Base-by-base conservation (phyloP, 92 coral and sea anemone genomes). In the Epizoanthus ramosus region DNA sequence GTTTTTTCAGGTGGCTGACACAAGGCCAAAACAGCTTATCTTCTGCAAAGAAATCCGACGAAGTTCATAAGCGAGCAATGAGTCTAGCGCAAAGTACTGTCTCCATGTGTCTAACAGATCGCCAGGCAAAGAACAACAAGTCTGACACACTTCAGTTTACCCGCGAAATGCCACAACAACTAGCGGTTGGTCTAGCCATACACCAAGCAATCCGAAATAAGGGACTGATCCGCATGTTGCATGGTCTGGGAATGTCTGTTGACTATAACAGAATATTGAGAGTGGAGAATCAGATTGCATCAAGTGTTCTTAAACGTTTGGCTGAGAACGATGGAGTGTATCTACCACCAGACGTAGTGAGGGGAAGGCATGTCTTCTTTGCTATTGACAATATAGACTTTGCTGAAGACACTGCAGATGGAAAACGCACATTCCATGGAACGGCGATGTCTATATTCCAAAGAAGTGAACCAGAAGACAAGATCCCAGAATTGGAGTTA, bases 371-470 rank as follows among this genome's bases (percentile, higher is more conserved):
- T 63, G 79, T 87, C 59, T 86, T 83, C 87, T 86, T 87, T 83
- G 93, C 93, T 14, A 43, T 83, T 6, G 93, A 87, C 75, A 90
- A 90, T 80, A 71, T 87, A 4, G 84, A 80, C 52, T 77, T 71
- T 17, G 43, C 71, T 25, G 84, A 86, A 35, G 80, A 79, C 77
- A 86, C 79, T 33, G 28, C 83, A 17, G 91, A 89, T 70, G 92
- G 92, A 2, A 85, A 83, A 65, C 83, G 83, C 16, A 91, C 94
- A 67, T 67, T 67, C 47, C 72, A 91, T 59, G 94, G 94, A 14
- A 91, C 94, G 17, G 91, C 90, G 37, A 91, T 91, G 92, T 85
- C 92, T 14, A 82, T 88, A 13, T 88, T 86, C 47, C 92, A 92
- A 57, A 43, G 77, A 37, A 4, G 33, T 56, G 69, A 88, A 23